These are phyloP conservation scores for Brachymystax lenok DNA, from an alignment of 2,797 vertebrate species.

Conservation along the genomic window DNA sequence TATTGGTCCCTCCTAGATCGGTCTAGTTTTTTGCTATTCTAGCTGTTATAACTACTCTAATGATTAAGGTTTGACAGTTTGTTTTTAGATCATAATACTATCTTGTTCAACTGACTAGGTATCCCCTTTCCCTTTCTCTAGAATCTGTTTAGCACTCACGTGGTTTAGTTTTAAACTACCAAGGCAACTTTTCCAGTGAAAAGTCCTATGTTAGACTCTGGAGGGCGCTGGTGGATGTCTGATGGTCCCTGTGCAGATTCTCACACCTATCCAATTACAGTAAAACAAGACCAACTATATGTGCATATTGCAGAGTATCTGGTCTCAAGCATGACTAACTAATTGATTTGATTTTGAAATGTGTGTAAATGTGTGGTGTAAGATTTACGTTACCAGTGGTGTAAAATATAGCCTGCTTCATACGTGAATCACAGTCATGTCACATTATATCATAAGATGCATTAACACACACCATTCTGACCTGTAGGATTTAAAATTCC, in stretches of 20 bases:
- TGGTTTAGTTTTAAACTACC: background rate
- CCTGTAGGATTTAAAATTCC: slow-evolving; percentile 44
- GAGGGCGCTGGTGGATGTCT: slow-evolving; percentile 58
- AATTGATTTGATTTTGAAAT: background rate
- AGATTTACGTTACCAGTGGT: background rate
- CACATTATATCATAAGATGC: slow-evolving; percentile 59
- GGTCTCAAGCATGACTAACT: background rate
- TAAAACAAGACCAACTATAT: background rate
- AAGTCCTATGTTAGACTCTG: slow-evolving; percentile 39
- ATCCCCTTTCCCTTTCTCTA: too few relatives aligned
- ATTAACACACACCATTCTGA: slow-evolving; percentile 51
- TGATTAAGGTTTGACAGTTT: too few relatives aligned
- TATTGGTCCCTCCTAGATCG: background rate
- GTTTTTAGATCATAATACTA: too few relatives aligned
- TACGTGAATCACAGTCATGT: slow-evolving; percentile 18
- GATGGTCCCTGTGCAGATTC: slow-evolving; percentile 15
- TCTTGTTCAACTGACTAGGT: too few relatives aligned
- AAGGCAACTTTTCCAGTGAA: background rate
- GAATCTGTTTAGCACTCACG: too few relatives aligned
- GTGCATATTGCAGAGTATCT: background rate
- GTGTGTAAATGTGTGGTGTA: background rate
- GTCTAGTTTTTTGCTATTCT: background rate
- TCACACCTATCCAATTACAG: background rate
- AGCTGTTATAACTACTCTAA: too few relatives aligned
- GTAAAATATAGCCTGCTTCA: background rate